Base-by-base conservation (phyloP, 2,113 vertebrate species). In the Aythya baeri region DNA sequence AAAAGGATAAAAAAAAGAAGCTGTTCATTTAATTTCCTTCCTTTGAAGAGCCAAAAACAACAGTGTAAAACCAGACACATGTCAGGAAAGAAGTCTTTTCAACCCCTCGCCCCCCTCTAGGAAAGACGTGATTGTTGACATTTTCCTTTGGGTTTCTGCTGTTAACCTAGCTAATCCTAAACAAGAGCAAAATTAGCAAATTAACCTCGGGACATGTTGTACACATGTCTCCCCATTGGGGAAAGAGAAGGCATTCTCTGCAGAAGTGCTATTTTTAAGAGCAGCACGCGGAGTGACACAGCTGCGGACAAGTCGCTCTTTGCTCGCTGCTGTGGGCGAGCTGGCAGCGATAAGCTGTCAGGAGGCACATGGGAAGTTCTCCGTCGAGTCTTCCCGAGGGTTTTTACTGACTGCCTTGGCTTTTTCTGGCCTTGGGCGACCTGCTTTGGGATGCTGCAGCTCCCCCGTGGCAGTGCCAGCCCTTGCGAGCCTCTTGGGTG, bases 41-140 rank as follows among this genome's bases (percentile, higher is more conserved):
- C 88, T 78, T 43, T 44, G 82, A 88, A 79, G 88, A 95, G 94
- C 91, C 96, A 94, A 96, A 97, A 86, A 7, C 96, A 97, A 88
- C 88, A 97, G 93, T 77, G 82, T 68, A 85, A 96, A 96, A 86
- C 67, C 83, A 96, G 92, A 96, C 91, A 55, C 76, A 85, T 89
- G 90, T 95, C 71, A 83, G 73, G 90, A 57, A 77, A 83, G 82
- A 73, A 91, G 79, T 58, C 58, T 70, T 89, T 75, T 70, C 88
- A 87, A 70, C 70, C 46, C 59, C 61, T 84, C 6, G 4, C 55
- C 77, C 83, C 67, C n/a, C 87, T 43, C 58, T 44, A 91, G 88
- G 67, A 83, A 95, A 29, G 81, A 94, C 13, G 68, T 59, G 66
- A 54, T 63, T 94, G 89, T 85, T 95, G 91, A 92, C 92, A 62